Evolutionary conservation across 2,797 vertebrate genomes (phyloP), one percentile per base, ranked within the genome.

Genomic region (Ptychobarbus kaznakovi): DNA sequence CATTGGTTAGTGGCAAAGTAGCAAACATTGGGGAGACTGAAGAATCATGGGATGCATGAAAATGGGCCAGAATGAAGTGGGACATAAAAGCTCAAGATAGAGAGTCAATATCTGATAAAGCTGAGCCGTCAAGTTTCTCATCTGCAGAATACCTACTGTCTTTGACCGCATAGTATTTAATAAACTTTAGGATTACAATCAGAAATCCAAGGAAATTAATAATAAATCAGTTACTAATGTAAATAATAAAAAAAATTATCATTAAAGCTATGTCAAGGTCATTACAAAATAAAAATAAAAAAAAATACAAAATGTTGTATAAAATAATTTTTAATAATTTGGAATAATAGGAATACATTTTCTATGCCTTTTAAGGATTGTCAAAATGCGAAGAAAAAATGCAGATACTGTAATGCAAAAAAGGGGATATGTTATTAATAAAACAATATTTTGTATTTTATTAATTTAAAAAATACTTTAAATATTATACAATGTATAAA

Each of bases 1-100:
- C 20, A 79, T 8, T 58, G 83, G 81, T 86, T 86, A 90, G 53
- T 66, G 35, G 40, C 80, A 83, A 86, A 44, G 61, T 49, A 73
- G 61, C 12, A 49, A 68, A 44, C n/a, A 74, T 73, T 73, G 68
- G 20, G 80, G 42, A 58, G 51, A 69, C 18, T 25, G 6, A 65
- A 70, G 10, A 68, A 7, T 72, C 44, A 70, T 61, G 58, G 78
- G 49, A 58, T 83, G 84, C 51, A n/a, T 11, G 35, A 40, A 79
- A 80, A 66, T 44, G 51, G 53, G n/a, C 56, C 44, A 22, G 20
- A 32, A 32, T 74, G 81, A 84, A n/a, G 25, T 10, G 2, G 76
- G 53, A 81, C 18, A 87, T 56, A 74, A 40, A 49, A 53, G 73
- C 32, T 22, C 8, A 72, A 46, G 49, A 38, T 13, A 38, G 40